Conservation (phyloP, 2,888 invertebrate species). For the Agonum fuliginosum region DNA sequence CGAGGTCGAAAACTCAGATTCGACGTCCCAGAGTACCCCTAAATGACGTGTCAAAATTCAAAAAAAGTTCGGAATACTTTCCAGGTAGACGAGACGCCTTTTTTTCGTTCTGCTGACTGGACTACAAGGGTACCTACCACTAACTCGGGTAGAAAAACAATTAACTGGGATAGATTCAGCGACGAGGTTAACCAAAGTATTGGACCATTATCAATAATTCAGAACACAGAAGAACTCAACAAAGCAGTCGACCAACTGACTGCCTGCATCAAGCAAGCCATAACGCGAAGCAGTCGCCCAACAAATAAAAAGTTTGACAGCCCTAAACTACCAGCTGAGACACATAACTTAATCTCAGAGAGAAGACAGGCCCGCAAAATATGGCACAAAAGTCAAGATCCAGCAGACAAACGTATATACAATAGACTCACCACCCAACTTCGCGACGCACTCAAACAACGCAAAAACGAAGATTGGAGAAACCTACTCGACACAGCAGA, state of each 20-base stretch:
- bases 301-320: not conserved
- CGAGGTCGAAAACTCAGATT: too few species aligned
- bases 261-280: not conserved
- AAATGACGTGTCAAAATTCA: too few species aligned
- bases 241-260: not conserved
- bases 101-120: too few species aligned
- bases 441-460: not conserved
- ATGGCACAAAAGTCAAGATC: not conserved
- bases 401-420: not conserved
- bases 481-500: too few species aligned
- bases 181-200: not conserved
- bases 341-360: not conserved
- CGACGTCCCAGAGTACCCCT: too few species aligned
- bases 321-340: not conserved
- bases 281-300: not conserved
- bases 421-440: not conserved
- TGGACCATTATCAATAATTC: not conserved
- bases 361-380: not conserved
- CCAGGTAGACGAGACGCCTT: too few species aligned
- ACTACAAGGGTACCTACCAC: too few species aligned
- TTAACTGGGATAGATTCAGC: not conserved
- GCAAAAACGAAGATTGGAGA: constrained; percentile 4
- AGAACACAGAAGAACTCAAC: not conserved
- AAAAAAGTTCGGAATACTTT: too few species aligned
- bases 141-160: not conserved